Percentiles rank a stretch among this genome's conserved stretches.
Evolutionary conservation across 1,140 invertebrate genomes (phyloP).

Genomic region (Sitodiplosis mosellana): DNA sequence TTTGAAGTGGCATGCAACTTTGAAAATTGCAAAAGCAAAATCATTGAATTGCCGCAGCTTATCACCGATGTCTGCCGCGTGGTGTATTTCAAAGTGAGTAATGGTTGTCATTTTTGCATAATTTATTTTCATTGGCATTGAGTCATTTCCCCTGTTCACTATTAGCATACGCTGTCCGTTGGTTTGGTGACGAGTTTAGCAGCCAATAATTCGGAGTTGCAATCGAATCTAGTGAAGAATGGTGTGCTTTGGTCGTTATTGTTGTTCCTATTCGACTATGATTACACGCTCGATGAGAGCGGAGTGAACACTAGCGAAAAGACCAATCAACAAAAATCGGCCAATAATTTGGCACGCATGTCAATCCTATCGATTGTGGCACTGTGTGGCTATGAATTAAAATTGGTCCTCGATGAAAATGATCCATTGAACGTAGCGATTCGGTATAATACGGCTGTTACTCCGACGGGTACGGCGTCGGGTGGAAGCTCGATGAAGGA

Average conservation of each 20-base stretch:
- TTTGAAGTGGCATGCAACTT: conserved; percentile 92
- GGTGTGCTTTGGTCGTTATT: conserved; percentile 88
- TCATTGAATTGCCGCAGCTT: conserved; percentile 70
- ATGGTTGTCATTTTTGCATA: too few relatives aligned
- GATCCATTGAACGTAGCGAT: background rate
- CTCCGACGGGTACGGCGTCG: background rate
- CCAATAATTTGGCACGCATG: conserved; percentile 80
- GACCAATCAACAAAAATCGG: conserved; percentile 73
- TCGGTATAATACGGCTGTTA: background rate
- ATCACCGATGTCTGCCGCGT: conserved; percentile 78
- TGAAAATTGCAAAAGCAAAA: conserved; percentile 69
- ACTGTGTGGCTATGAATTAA: conserved; percentile 46
- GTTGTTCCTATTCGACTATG: conserved; percentile 83
- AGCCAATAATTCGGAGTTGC: conserved; percentile 45
- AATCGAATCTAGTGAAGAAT: conserved; percentile 76
- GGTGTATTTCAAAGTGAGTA: conserved; percentile 70
- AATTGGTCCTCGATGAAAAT: conserved; percentile 1
- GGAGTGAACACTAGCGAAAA: conserved; percentile 73
- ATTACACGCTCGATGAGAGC: conserved; percentile 94
- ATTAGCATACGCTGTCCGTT: conserved; percentile 18
- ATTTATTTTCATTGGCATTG: background rate
- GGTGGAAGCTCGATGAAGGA: background rate
- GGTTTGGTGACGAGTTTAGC: conserved; percentile 24
- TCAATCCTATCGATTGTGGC: conserved; percentile 67
- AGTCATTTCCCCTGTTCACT: background rate